Conservation (phyloP, 2,113 vertebrate species). For the Microtus richardsoni region DNA sequence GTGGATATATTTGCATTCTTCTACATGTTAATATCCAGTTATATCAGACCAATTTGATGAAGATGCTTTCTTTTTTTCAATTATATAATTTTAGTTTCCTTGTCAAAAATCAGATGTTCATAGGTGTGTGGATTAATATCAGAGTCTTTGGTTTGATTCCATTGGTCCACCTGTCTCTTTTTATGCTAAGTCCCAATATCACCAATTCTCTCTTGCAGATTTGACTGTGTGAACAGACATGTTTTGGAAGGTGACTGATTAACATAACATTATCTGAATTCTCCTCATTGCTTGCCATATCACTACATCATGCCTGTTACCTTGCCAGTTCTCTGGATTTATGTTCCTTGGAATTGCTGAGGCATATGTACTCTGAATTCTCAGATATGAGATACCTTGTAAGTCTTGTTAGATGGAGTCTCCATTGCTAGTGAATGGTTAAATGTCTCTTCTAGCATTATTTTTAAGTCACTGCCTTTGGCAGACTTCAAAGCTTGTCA, state of each 20-base stretch:
- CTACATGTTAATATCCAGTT: too few relatives aligned
- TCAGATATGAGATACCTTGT: neutral
- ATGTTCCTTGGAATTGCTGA: neutral
- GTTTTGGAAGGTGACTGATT: neutral
- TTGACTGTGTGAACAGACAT: neutral
- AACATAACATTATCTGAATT: neutral
- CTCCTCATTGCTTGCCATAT: neutral
- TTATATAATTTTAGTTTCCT: too few relatives aligned
- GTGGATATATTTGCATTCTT: too few relatives aligned
- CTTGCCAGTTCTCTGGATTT: neutral
- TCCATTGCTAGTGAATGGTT: neutral
- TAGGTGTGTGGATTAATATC: too few relatives aligned
- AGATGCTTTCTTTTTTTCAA: too few relatives aligned
- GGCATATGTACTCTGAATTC: neutral
- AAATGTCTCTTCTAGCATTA: too few relatives aligned
- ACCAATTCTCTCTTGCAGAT: neutral
- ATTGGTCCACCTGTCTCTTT: too few relatives aligned
- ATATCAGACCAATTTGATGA: too few relatives aligned
- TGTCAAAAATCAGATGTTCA: too few relatives aligned
- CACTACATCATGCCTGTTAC: neutral
- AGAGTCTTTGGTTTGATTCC: too few relatives aligned
- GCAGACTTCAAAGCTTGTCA: neutral
- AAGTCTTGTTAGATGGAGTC: neutral
- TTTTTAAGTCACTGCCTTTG: neutral
- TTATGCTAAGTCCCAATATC: neutral